Evolutionary conservation across 2,797 vertebrate genomes (phyloP).

Genomic region (Rhinichthys osculus): DNA sequence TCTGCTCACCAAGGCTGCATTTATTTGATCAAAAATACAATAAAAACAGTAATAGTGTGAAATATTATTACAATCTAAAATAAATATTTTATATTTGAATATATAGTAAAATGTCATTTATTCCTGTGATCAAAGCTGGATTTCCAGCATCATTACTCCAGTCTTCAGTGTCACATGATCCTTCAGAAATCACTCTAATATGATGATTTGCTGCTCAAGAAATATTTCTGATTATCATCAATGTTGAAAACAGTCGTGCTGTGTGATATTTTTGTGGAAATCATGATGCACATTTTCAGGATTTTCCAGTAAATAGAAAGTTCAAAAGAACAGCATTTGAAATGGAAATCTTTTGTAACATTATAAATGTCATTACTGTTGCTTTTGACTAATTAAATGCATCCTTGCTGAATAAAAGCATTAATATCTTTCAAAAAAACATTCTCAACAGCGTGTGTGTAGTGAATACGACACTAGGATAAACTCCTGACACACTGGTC

Average conservation of each 20-base stretch:
- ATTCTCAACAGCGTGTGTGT: neutral
- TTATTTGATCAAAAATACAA: neutral
- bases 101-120: neutral
- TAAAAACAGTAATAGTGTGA: too few species aligned
- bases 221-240: too few species aligned
- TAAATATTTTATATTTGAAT: neutral
- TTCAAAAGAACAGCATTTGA: neutral
- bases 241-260: too few species aligned
- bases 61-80: neutral
- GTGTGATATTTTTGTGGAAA: too few species aligned
- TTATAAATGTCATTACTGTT: neutral
- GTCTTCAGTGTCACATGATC: constrained; percentile 9
- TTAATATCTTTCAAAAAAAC: neutral
- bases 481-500: neutral
- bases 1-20: neutral
- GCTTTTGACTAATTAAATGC: neutral
- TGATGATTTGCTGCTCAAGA: neutral
- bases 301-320: neutral
- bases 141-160: neutral
- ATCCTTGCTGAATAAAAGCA: neutral
- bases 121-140: neutral
- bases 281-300: too few species aligned
- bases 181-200: neutral
- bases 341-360: neutral
- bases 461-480: neutral